These are phyloP conservation scores for Calameuta idolon DNA, from an alignment of 2,888 invertebrate genomes.

Conservation along the genomic window DNA sequence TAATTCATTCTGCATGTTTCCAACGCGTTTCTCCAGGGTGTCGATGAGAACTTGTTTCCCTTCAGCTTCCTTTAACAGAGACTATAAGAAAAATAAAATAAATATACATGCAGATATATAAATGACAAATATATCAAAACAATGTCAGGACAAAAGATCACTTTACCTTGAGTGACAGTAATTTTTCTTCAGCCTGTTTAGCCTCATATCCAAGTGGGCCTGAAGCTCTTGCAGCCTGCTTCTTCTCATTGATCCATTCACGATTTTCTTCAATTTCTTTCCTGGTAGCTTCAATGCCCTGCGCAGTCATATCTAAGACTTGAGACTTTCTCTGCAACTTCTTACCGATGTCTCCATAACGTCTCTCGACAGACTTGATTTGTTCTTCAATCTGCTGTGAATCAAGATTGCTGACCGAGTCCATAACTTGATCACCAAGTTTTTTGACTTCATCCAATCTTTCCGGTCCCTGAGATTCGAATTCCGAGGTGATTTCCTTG, in stretches of 20 bases:
- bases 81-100: constrained; percentile 55
- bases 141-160: constrained; percentile 16
- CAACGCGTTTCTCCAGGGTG: constrained; percentile 84
- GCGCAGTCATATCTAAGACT: constrained; percentile 85
- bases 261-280: constrained; percentile 84
- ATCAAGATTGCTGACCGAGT: constrained; percentile 87
- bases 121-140: background rate
- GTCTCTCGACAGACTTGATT: constrained; percentile 85
- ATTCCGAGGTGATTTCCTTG: constrained; percentile 79
- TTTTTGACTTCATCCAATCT: constrained; percentile 79
- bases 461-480: constrained; percentile 77
- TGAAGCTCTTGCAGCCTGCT: constrained; percentile 75
- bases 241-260: constrained; percentile 83
- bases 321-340: constrained; percentile 86
- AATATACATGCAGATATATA: background rate
- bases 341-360: constrained; percentile 86
- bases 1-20: constrained; percentile 85
- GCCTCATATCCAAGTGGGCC: constrained; percentile 82
- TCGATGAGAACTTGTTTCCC: constrained; percentile 86
- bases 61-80: constrained; percentile 85
- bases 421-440: constrained; percentile 79
- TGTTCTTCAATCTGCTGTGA: constrained; percentile 93
- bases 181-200: constrained; percentile 80
- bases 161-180: constrained; percentile 75
- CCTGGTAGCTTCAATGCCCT: constrained; percentile 84